A percentile compares a stretch with the other conserved stretches of the same genome.
These are phyloP conservation scores for Apomyelois bistriatella DNA, from an alignment of 2,888 invertebrate genomes.

Conservation along the genomic window DNA sequence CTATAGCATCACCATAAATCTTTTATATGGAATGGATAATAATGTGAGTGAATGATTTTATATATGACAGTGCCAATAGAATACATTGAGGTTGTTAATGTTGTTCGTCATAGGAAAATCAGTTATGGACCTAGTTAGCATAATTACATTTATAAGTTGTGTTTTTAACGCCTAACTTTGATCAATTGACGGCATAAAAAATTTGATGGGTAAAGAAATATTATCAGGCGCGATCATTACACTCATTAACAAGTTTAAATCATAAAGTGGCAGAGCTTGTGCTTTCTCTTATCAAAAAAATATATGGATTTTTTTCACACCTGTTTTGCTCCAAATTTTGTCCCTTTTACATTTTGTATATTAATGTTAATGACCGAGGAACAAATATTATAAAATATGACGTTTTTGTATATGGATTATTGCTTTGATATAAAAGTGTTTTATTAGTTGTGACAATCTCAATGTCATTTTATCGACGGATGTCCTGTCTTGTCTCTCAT, in stretches of 20 bases:
- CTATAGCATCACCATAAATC: constrained; percentile 62
- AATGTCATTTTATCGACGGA: constrained; percentile 38
- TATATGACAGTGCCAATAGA: constrained; percentile 58
- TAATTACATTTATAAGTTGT: constrained; percentile 29
- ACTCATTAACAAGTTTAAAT: not conserved
- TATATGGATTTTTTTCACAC: too few relatives aligned
- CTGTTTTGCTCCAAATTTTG: not conserved
- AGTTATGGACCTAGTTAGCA: constrained; percentile 38
- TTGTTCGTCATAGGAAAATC: constrained; percentile 49
- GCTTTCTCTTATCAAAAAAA: not conserved
- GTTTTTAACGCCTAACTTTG: constrained; percentile 11
- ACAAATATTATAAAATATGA: too few relatives aligned
- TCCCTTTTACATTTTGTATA: too few relatives aligned
- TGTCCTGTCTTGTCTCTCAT: constrained; percentile 53
- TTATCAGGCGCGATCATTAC: constrained; percentile 1
- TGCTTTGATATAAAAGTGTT: too few relatives aligned
- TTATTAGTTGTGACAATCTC: constrained; percentile 22
- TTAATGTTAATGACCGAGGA: too few relatives aligned
- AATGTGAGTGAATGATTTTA: constrained; percentile 41
- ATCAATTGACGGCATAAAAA: constrained; percentile 8
- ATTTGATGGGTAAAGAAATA: constrained; percentile 6
- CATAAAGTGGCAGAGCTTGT: not conserved
- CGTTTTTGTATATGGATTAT: too few relatives aligned
- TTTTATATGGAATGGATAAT: constrained; percentile 58
- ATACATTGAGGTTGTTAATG: constrained; percentile 35